Evolutionary conservation across 2,113 vertebrate species (phyloP).

Genomic region (Leucopsar rothschildi): DNA sequence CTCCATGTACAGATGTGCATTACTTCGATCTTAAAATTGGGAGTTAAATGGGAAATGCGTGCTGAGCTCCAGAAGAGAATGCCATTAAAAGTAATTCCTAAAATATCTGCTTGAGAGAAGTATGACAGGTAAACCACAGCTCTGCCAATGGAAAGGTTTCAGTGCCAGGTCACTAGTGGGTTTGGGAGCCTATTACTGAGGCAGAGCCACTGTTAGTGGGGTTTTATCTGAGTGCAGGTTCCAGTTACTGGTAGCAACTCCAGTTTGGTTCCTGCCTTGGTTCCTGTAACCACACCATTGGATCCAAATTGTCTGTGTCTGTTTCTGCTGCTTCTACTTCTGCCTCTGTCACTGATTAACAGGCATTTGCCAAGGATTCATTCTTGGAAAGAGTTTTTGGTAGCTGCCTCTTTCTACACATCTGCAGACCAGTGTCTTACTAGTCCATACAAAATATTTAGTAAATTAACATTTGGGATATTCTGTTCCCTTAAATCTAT

Average conservation of each 20-base stretch:
- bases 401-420: background rate
- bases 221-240: background rate
- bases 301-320: background rate
- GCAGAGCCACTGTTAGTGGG: background rate
- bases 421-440: background rate
- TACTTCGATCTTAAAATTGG: background rate
- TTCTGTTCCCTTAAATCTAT: background rate
- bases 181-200: background rate
- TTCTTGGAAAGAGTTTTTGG: background rate
- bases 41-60: background rate
- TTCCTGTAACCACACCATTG: background rate
- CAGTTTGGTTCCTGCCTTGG: background rate
- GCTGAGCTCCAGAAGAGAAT: background rate
- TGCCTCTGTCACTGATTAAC: background rate
- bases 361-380: background rate
- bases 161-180: background rate
- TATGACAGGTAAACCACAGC: background rate
- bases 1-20: background rate
- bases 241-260: background rate
- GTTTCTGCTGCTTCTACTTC: background rate
- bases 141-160: background rate
- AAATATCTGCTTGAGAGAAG: background rate
- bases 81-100: background rate
- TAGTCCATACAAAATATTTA: background rate
- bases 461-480: background rate